phyloP scores from a whole-genome alignment of 2,888 invertebrate genomes.

The Atrina japonica region DNA sequence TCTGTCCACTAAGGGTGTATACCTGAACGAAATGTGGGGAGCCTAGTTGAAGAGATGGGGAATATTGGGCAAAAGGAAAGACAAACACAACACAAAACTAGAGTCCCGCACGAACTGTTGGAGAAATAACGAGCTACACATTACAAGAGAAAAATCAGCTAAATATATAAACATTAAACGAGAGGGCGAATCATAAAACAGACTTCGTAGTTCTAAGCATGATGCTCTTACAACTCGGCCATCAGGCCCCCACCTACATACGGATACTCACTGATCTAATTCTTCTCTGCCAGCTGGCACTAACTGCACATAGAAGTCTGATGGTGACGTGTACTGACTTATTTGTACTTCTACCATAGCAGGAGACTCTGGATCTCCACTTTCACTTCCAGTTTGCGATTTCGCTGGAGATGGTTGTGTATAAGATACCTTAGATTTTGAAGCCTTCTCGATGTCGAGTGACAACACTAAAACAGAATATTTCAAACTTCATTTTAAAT shows the following conservation, averaged over 20 bases:
- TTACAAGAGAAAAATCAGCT: not conserved
- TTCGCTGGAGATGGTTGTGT: slow-evolving; percentile 25
- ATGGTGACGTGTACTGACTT: slow-evolving; percentile 69
- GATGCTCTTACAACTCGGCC: too few relatives aligned
- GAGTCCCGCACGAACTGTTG: too few relatives aligned
- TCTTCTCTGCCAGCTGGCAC: slow-evolving; percentile 78
- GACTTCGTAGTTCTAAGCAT: too few relatives aligned
- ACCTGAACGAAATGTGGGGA: too few relatives aligned
- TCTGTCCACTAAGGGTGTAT: too few relatives aligned
- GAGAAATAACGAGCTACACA: too few relatives aligned
- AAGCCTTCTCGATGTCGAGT: slow-evolving; percentile 15
- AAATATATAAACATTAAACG: not conserved
- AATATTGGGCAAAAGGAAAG: too few relatives aligned
- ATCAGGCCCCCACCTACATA: too few relatives aligned
- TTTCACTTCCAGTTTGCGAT: slow-evolving; percentile 9
- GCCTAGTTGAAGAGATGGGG: too few relatives aligned
- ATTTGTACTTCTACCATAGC: slow-evolving; percentile 63
- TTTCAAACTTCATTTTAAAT: too few relatives aligned
- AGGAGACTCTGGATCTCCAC: slow-evolving; percentile 12
- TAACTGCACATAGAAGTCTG: slow-evolving; percentile 84
- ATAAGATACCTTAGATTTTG: slow-evolving; percentile 11
- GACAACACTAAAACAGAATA: slow-evolving; percentile 14
- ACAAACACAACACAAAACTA: too few relatives aligned
- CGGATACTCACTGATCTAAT: slow-evolving; percentile 80
- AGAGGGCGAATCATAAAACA: too few relatives aligned